Base-by-base conservation (phyloP, 2,797 vertebrate genomes). In the Odontamblyopus rebecca region DNA sequence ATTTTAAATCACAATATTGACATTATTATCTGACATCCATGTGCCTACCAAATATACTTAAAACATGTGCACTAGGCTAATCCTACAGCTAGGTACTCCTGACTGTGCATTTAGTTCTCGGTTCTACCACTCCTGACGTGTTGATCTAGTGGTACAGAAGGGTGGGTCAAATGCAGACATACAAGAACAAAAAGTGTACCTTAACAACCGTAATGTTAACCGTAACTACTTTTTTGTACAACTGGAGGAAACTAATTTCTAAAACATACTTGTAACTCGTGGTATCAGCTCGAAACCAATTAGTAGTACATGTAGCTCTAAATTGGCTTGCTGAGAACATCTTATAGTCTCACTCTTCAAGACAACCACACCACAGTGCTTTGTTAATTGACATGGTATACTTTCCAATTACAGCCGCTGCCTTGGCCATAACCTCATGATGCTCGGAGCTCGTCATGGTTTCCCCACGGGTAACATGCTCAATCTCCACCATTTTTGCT, bases 331-430 rank as follows among this genome's bases (percentile, higher is more conserved):
- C 82, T 83, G 38, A 12, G 69, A 80, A 70, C 61, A 72, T 78
- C 75, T 76, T 69, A 72, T 69, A 80, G 73, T 77, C 74, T 78
- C 61, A 19, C 69, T 61, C 79, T 74, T 75, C 71, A 51, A 68
- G 78, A 73, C 41, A 62, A 82, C 77, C 79, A 71, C 85, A 75
- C 77, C 79, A 71, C 86, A 75, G 76, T 62, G 61, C 83, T 81
- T 72, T 77, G 75, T 85, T 86, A 86, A 86, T 85, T 88, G 80
- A 86, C 89, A 85, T 64, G 74, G 75, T 84, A 59, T 80, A 77
- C 74, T 78, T 87, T 86, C 85, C 84, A 90, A 82, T 88, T 86
- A 85, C 78, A 80, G 80, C 68, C 50, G 13, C n/a, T 70, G 61
- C 51, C 67, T 54, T 60, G 2, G 61, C 74, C 65, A 66, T 67